Evolutionary conservation across 2,888 invertebrate genomes (phyloP), one percentile per base, ranked within the genome.

Genomic region (Andrena minutula): DNA sequence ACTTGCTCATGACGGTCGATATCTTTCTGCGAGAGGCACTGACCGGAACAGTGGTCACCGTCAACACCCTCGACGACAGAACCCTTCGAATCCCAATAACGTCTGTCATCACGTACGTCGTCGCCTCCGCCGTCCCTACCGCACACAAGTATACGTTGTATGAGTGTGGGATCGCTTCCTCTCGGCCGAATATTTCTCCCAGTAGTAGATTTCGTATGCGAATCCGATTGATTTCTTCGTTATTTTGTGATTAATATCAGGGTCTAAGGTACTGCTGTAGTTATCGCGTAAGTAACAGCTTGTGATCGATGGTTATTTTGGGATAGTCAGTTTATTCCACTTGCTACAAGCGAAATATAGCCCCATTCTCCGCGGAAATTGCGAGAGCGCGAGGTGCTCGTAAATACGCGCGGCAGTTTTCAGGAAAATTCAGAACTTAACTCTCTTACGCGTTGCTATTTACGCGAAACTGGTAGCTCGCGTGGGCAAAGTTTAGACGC

Each of bases 41-140:
- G 41, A 95, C 96, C 56, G 98, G 97, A 0, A 95, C 96, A 10
- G 95, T 95, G 47, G 94, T 97, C 49, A 95, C 95, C 6, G 94
- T 98, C 0, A 94, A 94, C 61, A 97, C 97, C 0, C 93, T 98
- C 79, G 97, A 98, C 90, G 95, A 96, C 1, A 95, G 97, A 84
- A 94, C 95, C 70, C 92, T 98, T 58, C 95, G 96, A 83, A 94
- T 97, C 53, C 96, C 96, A 71, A 96, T 97, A 76, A 96, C 96
- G 4, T 97, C 97, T 90, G 96, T 97, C 5, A 95, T 97, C 64
- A 94, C 95, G 95, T 95, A 94, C 49, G 75, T 74, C 28, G 30
- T 30, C 56, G 63, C 47, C 61, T 32, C 47, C 8, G 60, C 28
- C 23, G 20, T 12, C 20, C 56, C 32, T 5, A 23, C 28, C 32